Evolutionary conservation across 2,113 vertebrate genomes (phyloP), one percentile per base, ranked within the genome.

Genomic region (Lagopus muta): DNA sequence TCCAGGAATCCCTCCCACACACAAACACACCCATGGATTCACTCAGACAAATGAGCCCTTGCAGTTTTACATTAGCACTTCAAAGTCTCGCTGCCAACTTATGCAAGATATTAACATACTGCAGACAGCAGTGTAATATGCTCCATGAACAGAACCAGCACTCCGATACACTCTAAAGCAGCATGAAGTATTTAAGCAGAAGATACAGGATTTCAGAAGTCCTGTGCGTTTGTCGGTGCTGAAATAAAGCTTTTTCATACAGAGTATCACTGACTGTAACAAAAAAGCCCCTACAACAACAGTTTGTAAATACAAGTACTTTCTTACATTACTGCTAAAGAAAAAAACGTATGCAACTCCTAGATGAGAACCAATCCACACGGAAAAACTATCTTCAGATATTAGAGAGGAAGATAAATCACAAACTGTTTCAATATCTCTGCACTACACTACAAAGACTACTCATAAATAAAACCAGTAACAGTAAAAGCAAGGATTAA

Each of bases 1-100:
- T 92, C 69, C 87, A 96, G 89, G 96, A 94, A 89, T 92, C 94
- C 91, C 94, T 93, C 94, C 94, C 95, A 96, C 93, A 93, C 93
- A 94, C 77, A 61, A 72, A 87, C 96, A 95, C 96, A 4, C 93
- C 96, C 77, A 65, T 40, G 73, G 88, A 95, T 91, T 95, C 93
- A 94, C 88, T 84, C 81, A 89, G 71, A 89, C 90, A 94, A 94
- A 97, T 88, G 75, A 93, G 94, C 55, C 74, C 94, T 93, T 89
- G 84, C 82, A 96, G 81, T 74, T 84, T 76, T 87, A 43, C 75
- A 95, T 97, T 95, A 94, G 94, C 95, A 96, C 92, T 94, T 96
- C 96, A 96, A 96, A 97, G 93, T 86, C 83, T 86, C 69, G 80
- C 80, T 94, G 84, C 83, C 86, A 94, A 57, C 88, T 90, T 92